Percentiles rank a stretch among this genome's conserved stretches.
phyloP scores from a whole-genome alignment of 2,888 invertebrate species.

The Timema cristinae region DNA sequence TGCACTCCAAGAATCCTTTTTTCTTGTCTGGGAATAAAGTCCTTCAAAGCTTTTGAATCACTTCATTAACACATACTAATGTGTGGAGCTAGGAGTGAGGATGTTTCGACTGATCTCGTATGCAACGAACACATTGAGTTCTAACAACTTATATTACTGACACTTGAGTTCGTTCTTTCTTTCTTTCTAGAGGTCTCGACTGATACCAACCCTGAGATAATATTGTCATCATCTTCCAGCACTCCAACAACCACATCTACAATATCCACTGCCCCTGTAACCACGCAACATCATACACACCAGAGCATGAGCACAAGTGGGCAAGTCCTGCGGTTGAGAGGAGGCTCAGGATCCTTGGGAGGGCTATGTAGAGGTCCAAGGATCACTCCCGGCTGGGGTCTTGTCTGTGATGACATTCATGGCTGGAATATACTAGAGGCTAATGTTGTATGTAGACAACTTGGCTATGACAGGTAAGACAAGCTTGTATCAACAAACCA shows the following conservation, averaged over 20 bases:
- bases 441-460: conserved; percentile 49
- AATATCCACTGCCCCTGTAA: not conserved
- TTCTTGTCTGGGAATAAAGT: too few species aligned
- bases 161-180: too few species aligned
- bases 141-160: too few species aligned
- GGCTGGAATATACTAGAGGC: conserved; percentile 51
- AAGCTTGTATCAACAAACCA: too few species aligned
- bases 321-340: conserved; percentile 46
- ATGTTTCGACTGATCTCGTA: too few species aligned
- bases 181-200: too few species aligned
- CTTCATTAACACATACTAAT: too few species aligned
- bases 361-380: conserved; percentile 49
- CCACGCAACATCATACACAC: not conserved
- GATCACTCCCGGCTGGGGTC: conserved; percentile 47
- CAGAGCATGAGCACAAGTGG: conserved; percentile 29
- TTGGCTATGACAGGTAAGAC: conserved; percentile 42
- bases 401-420: conserved; percentile 48
- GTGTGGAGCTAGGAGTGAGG: too few species aligned
- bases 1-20: too few species aligned
- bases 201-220: too few species aligned
- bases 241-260: not conserved
- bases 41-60: too few species aligned
- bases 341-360: conserved; percentile 44
- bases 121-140: too few species aligned
- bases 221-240: conserved; percentile 1